These are phyloP conservation scores for Eulemur mongoz DNA, from an alignment of 2,797 vertebrate genomes.

Conservation along the genomic window DNA sequence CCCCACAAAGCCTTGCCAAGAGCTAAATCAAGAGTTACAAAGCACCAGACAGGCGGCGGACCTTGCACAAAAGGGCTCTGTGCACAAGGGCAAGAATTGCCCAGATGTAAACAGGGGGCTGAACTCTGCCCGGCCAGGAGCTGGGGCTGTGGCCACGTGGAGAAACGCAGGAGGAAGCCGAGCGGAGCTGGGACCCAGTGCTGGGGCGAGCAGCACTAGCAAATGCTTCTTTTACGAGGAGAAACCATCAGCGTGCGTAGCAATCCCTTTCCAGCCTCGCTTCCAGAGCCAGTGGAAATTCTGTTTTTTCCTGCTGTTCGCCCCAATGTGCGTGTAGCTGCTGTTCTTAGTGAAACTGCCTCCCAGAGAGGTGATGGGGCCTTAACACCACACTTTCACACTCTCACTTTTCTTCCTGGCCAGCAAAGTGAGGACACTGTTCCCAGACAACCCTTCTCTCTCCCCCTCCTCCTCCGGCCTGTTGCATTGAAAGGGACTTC, in stretches of 20 bases:
- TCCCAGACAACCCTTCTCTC: background rate
- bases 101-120: background rate
- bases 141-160: background rate
- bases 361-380: background rate
- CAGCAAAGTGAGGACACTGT: background rate
- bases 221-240: background rate
- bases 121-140: background rate
- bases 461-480: background rate
- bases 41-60: background rate
- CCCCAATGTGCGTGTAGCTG: background rate
- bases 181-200: background rate
- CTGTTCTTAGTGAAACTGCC: background rate
- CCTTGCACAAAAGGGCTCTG: slow-evolving; percentile 2
- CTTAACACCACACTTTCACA: background rate
- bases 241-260: background rate
- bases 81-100: background rate
- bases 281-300: background rate
- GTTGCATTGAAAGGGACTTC: slow-evolving; percentile 22
- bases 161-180: background rate
- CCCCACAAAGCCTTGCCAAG: background rate
- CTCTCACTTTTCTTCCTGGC: background rate
- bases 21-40: background rate
- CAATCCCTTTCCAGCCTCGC: background rate
- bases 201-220: background rate
- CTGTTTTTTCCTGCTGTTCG: background rate